A percentile compares a stretch with the other conserved stretches of the same genome.
These are phyloP conservation scores for Chiroxiphia lanceolata DNA, from an alignment of 2,797 vertebrate genomes.

Conservation along the genomic window DNA sequence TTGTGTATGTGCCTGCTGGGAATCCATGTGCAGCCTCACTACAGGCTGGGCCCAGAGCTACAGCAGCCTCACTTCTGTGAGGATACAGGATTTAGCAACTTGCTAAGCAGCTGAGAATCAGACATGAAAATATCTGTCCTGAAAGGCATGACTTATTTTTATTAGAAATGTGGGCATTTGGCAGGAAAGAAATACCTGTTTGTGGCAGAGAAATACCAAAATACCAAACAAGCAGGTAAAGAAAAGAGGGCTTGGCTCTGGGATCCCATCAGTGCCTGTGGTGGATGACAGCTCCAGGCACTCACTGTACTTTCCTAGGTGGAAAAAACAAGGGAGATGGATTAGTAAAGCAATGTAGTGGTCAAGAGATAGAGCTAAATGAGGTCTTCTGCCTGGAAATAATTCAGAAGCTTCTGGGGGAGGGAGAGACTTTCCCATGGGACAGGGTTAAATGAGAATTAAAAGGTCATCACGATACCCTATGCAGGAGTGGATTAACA, in stretches of 20 bases:
- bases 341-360: not conserved
- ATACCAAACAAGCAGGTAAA: not conserved
- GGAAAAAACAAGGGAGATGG: not conserved
- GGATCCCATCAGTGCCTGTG: not conserved
- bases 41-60: not conserved
- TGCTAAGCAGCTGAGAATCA: not conserved
- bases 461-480: not conserved
- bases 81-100: not conserved
- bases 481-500: not conserved
- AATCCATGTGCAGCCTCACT: rapidly evolving
- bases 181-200: not conserved
- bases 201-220: not conserved
- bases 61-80: not conserved
- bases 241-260: not conserved
- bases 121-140: not conserved
- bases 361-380: slow-evolving; percentile 6
- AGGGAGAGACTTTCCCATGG: not conserved
- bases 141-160: not conserved
- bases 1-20: not conserved
- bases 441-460: not conserved
- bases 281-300: not conserved
- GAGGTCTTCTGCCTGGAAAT: not conserved
- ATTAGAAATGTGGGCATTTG: not conserved
- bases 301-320: not conserved
- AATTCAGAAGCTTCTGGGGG: not conserved